Evolutionary conservation across 2,797 vertebrate species (phyloP), one percentile per base, ranked within the genome.

Genomic region (Tokudaia tokunoshimensis): DNA sequence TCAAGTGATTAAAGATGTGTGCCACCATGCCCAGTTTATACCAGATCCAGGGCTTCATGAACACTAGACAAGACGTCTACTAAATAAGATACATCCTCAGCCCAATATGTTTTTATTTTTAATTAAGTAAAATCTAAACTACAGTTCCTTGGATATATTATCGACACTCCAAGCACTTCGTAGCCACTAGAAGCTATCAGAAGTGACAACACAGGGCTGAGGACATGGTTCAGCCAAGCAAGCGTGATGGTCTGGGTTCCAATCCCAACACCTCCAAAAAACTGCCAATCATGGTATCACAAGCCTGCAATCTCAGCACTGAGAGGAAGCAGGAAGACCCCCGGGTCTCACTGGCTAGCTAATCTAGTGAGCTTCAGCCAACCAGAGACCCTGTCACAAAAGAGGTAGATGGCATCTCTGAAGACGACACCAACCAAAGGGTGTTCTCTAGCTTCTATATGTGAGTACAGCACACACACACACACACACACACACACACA

Each of bases 111-210:
- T 31, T 34, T 75, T n/a, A 34, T 87, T 78, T n/a, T 82, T 29
- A 95, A 92, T 29, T 59, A 82, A 74, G 26, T 75, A 1, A 70
- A 76, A 94, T 10, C 80, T 80, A 47, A 87, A 94, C 67, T 24
- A 26, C 8, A 70, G 31, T 61, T 50, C 17, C 47, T 72, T 44
- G 12, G 15, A 37, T 78, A 57, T 14, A 22, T 50, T 52, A 83
- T 57, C 8, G 19, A 80, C 22, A 75, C 72, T 47, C 74, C 31
- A 63, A 76, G 34, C 47, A 29, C 31, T 74, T 44, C 19, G 2
- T 24, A 50, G 37, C 20, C 31, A 75, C 88, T 37, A 67, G 31
- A 24, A 70, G 78, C 44, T 15, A 34, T 63, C 26, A 0, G 19
- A 41, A 37, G 11, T 78, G 70, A 65, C 17, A 15, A 6, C 67